Evolutionary conservation across 2,888 invertebrate genomes (phyloP), one percentile per base, ranked within the genome.

Genomic region (Protophormia terraenovae): DNA sequence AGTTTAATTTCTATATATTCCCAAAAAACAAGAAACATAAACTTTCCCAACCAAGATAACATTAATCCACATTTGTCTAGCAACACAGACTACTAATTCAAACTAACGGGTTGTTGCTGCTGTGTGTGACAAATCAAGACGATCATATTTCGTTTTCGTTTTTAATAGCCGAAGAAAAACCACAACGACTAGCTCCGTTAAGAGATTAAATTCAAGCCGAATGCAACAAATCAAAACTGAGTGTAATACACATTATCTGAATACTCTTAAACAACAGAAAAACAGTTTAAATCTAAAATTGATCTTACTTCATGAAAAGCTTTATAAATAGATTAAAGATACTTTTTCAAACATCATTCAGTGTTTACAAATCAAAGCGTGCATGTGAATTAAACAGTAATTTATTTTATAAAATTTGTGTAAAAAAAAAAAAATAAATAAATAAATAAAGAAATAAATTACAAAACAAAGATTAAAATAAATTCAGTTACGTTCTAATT

Each of bases 261-360:
- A 71, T 29, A 50, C 80, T 72, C 47, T 50, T 62, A 27, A 60
- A 4, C 41, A 79, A 8, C 45, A 3, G n/a, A n/a, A n/a, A n/a
- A n/a, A n/a, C n/a, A n/a, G n/a, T n/a, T n/a, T n/a, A n/a, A n/a
- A n/a, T n/a, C 32, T 16, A 16, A 67, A 41, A 32, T 10, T 2
- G 7, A 22, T 38, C 14, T 53, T 22, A 16, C 10, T 19, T 3
- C 19, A 2, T 19, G 19, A 16, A 73, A 47, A 73, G 66, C 35
- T 67, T 80, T 77, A 77, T 83, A 83, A 77, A 83, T 71, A 83
- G 35, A 64, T 71, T 71, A 35, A 53, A 76, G 27, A 77, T 22
- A 27, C 14, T 32, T 16, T 24, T 50, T 1, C 14, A 60, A 64
- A 24, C 16, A 53, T 29, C 76, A 83, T 47, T 83, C 64, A 55